phyloP scores from a whole-genome alignment of 2,888 invertebrate species.

The Melipona bicolor region DNA sequence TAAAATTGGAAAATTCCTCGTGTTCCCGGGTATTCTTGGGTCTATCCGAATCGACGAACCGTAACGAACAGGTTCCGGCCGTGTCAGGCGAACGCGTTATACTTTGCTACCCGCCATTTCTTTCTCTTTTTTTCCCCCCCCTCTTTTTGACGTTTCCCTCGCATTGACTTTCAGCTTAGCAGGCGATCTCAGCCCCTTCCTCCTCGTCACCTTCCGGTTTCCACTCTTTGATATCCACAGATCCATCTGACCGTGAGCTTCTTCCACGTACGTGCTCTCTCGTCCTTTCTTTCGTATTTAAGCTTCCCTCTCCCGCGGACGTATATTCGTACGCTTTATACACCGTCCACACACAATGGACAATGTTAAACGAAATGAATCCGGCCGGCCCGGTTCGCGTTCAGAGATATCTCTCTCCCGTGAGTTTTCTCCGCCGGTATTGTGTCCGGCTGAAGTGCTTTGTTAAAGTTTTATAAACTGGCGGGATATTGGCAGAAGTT shows the following conservation, averaged over 20 bases:
- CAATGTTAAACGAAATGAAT: no score
- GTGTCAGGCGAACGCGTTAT: constrained; percentile 47
- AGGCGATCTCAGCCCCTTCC: constrained; percentile 1
- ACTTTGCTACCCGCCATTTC: constrained; percentile 27
- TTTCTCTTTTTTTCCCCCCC: neutral
- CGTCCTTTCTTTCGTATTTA: constrained; percentile 27
- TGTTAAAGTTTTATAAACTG: no score
- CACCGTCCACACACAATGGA: neutral
- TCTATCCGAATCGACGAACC: constrained; percentile 54
- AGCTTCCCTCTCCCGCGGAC: constrained; percentile 34
- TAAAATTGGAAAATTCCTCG: constrained; percentile 76
- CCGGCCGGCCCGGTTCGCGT: no score
- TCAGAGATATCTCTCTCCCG: neutral
- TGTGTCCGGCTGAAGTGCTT: no score
- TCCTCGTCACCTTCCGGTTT: neutral
- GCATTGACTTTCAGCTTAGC: constrained; percentile 18
- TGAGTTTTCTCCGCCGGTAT: no score
- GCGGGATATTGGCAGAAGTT: no score
- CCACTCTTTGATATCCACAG: neutral
- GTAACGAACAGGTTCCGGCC: constrained; percentile 59
- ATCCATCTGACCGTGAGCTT: constrained; percentile 45
- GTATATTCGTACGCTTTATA: constrained; percentile 44
- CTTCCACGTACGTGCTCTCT: constrained; percentile 9
- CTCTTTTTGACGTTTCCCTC: constrained; percentile 1
- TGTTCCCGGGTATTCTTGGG: constrained; percentile 49